Evolutionary conservation across 2,113 vertebrate genomes (phyloP), one percentile per base, ranked within the genome.

Genomic region (Zingel zingel): DNA sequence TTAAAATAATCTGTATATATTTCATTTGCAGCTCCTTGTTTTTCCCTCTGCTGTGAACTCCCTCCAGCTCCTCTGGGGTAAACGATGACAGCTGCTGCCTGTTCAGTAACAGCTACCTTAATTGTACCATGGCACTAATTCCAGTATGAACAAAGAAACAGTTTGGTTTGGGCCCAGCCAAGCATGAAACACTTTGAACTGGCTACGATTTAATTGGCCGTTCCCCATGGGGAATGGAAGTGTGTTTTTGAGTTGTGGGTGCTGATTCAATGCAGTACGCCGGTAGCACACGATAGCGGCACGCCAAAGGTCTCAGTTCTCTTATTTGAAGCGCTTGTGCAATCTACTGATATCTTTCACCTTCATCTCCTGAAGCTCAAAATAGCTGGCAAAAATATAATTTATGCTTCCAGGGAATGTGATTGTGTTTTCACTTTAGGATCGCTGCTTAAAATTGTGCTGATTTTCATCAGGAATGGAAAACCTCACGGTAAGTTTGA

Each of bases 201-300:
- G 56, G 90, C 90, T 92, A 87, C 81, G 71, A 92, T 95, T 94
- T 95, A 95, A 95, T 95, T 95, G 93, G 92, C 75, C n/a, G 1
- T 63, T 30, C 21, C 94, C 81, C 82, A 15, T 74, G 56, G 89
- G 89, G 65, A 4, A 53, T 51, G 61, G 16, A 59, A 39, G 88
- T 79, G 72, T 94, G 94, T 94, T 94, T 72, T 92, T 94, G 89
- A 90, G 84, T 81, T 82, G 85, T 86, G 62, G 77, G 83, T 15
- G 58, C 61, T 75, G 72, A 86, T 85, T 89, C 53, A 63, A 85
- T 79, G 56, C 74, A 90, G 90, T 92, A 87, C 80, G 80, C 63
- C 27, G 47, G 64, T 84, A 63, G 72, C 88, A 85, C 72, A 86
- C 82, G 89, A 91, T 88, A 27, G 12, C 51, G 43, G 73, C 71